phyloP scores from a whole-genome alignment of 2,888 invertebrate species.

The Temnothorax unifasciatus region DNA sequence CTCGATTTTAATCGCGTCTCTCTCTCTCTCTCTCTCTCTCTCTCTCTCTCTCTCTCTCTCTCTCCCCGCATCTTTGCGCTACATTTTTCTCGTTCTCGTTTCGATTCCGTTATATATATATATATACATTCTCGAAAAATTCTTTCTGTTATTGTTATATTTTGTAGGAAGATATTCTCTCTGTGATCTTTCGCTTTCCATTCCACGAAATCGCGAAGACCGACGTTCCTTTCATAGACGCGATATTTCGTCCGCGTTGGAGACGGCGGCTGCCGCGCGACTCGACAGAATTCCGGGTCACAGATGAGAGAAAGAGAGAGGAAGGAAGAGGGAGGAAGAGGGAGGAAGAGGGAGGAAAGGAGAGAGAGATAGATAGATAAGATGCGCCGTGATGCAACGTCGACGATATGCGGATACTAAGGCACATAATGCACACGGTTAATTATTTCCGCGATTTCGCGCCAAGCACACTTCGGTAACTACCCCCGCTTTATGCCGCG shows the following conservation, averaged over 20 bases:
- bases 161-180: neutral
- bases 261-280: neutral
- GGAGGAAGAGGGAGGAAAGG: neutral
- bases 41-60: too few relatives aligned
- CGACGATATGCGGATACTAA: constrained; percentile 37
- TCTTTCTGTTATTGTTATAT: constrained; percentile 1
- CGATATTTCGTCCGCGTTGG: constrained; percentile 44
- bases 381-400: constrained; percentile 9
- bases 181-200: constrained; percentile 1
- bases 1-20: constrained; percentile 5
- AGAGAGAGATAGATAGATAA: constrained; percentile 5
- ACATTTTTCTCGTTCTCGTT: neutral
- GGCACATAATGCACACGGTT: constrained; percentile 73
- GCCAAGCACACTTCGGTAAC: constrained; percentile 56
- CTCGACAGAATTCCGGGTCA: constrained; percentile 41
- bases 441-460: constrained; percentile 75
- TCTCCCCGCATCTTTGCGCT: neutral
- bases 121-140: neutral
- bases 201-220: constrained; percentile 12
- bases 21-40: neutral
- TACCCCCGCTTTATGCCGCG: constrained; percentile 29
- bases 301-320: neutral
- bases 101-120: neutral
- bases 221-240: constrained; percentile 31
- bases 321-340: neutral